These are phyloP conservation scores for Pipistrellus pipistrellus DNA, from an alignment of 2,797 vertebrate species.

Conservation along the genomic window DNA sequence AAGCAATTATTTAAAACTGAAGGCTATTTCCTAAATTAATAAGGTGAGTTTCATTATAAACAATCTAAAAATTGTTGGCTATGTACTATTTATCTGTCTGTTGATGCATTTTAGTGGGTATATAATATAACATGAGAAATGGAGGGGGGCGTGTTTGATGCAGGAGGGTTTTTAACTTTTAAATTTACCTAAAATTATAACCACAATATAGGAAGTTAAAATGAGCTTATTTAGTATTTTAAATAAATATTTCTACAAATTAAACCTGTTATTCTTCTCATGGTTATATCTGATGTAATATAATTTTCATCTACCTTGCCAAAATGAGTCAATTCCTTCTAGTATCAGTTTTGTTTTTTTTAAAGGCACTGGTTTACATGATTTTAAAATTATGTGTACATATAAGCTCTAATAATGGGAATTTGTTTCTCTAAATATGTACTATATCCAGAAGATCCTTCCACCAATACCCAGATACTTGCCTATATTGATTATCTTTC, in stretches of 20 bases:
- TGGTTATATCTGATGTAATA: not conserved
- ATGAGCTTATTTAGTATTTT: not conserved
- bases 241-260: not conserved
- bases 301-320: not conserved
- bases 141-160: not conserved
- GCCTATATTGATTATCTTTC: not conserved
- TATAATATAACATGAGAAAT: constrained; percentile 13
- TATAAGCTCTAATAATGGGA: not conserved
- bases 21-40: constrained; percentile 66
- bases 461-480: not conserved
- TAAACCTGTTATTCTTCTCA: constrained; percentile 22
- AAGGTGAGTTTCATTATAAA: constrained; percentile 41
- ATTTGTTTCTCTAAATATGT: not conserved
- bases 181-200: constrained; percentile 41
- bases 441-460: not conserved
- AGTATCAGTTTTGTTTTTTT: not conserved
- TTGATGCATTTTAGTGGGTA: constrained; percentile 11
- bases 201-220: not conserved
- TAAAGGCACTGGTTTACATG: not conserved
- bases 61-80: not conserved
- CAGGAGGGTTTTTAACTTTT: not conserved
- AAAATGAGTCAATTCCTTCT: constrained; percentile 44
- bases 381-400: not conserved
- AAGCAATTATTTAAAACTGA: constrained; percentile 63
- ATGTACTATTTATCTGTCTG: constrained; percentile 29